These are phyloP conservation scores for Salvelinus fontinalis DNA, from an alignment of 2,113 vertebrate genomes.

Conservation along the genomic window DNA sequence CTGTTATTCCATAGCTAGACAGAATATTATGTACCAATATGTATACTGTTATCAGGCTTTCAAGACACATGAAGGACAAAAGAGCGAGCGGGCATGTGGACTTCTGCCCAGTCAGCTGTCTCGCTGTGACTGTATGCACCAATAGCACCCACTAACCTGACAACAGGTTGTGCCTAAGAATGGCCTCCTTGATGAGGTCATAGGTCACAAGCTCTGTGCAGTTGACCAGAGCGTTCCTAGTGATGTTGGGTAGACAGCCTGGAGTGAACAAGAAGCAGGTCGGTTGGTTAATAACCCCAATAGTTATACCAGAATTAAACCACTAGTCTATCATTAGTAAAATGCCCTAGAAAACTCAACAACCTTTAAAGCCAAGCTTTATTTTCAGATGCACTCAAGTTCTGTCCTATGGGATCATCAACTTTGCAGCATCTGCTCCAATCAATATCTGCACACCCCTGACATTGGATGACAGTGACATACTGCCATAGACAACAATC, in stretches of 20 bases:
- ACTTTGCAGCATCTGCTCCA: neutral
- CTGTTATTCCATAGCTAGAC: constrained; percentile 5
- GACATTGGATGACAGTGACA: too few relatives aligned
- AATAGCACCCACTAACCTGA: constrained; percentile 70
- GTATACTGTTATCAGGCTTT: constrained; percentile 53
- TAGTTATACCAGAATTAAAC: neutral
- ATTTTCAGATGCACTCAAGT: neutral
- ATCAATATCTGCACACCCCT: neutral
- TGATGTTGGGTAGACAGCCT: constrained; percentile 87
- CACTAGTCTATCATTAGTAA: neutral
- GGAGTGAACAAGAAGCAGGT: neutral
- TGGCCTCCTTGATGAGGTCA: constrained; percentile 84
- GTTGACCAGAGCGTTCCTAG: constrained; percentile 85
- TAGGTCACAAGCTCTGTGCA: constrained; percentile 87
- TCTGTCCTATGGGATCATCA: neutral
- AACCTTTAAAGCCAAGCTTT: neutral
- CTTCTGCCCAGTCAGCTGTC: constrained; percentile 48
- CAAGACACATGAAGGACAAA: constrained; percentile 9
- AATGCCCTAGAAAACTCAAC: neutral
- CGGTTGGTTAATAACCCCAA: neutral
- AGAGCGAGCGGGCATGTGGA: constrained; percentile 34
- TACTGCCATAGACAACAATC: too few relatives aligned
- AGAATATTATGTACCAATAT: constrained; percentile 4
- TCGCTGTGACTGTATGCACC: neutral
- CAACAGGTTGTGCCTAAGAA: constrained; percentile 78